These are phyloP conservation scores for Drosophila repletoides DNA, from an alignment of 1,140 invertebrate species.

Conservation along the genomic window DNA sequence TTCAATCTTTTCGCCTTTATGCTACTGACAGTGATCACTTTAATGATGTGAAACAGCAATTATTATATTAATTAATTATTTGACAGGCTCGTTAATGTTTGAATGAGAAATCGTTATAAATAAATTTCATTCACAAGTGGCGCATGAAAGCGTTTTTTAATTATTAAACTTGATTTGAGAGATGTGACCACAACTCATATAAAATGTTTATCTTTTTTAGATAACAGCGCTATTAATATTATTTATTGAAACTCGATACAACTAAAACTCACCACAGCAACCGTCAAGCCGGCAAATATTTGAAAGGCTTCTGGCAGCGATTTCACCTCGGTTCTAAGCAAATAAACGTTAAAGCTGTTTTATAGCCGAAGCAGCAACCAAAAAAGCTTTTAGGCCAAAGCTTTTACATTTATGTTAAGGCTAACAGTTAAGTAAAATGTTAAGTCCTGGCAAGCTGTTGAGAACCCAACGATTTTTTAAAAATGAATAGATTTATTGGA, in stretches of 20 bases:
- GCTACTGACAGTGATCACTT: constrained; percentile 38
- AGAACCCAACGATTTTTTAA: too few relatives aligned
- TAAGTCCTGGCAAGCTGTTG: background rate
- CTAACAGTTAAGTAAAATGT: background rate
- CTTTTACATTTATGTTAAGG: background rate
- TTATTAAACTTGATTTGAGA: too few relatives aligned
- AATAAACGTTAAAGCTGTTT: background rate
- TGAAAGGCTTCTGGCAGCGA: background rate
- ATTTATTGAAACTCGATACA: too few relatives aligned
- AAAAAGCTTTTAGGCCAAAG: background rate
- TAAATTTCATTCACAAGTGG: background rate
- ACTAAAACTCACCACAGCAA: too few relatives aligned
- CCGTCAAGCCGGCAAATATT: too few relatives aligned
- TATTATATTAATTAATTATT: constrained; percentile 39
- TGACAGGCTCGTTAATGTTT: constrained; percentile 3
- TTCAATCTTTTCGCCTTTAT: too few relatives aligned
- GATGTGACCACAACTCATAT: too few relatives aligned
- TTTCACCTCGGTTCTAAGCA: background rate
- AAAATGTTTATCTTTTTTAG: too few relatives aligned
- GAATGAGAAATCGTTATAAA: background rate
- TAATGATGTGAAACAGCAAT: constrained; percentile 46
- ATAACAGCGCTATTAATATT: too few relatives aligned
- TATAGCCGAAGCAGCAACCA: background rate
- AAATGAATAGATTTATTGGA: too few relatives aligned
- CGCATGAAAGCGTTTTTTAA: background rate